A percentile compares a stretch with the other conserved stretches of the same genome.
These are phyloP conservation scores for Piscicola geometra DNA, from an alignment of 2,888 invertebrate species.

Conservation along the genomic window DNA sequence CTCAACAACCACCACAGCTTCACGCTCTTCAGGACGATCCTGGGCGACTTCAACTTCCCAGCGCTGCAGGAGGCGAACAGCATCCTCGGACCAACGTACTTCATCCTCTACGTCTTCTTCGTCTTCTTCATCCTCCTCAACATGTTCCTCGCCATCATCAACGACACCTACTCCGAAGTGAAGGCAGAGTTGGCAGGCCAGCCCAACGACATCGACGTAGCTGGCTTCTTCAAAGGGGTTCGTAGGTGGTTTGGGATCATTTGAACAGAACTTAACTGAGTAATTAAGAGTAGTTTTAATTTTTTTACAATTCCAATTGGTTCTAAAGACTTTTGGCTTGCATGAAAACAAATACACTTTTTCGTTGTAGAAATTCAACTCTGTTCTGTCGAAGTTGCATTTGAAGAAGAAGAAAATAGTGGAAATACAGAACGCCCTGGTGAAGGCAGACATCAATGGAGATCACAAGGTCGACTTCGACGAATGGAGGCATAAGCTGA, in stretches of 20 bases:
- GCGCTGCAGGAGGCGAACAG: conserved; percentile 66
- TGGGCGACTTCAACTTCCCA: conserved; percentile 72
- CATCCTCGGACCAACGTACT: conserved; percentile 69
- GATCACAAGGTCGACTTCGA: conserved; percentile 57
- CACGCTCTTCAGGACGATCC: conserved; percentile 68
- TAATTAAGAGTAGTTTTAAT: no score
- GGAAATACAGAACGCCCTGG: conserved; percentile 59
- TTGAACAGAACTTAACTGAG: no score
- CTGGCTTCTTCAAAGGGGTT: conserved; percentile 62
- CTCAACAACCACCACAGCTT: conserved; percentile 54
- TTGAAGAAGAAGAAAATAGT: conserved; percentile 59
- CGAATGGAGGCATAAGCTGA: conserved; percentile 59
- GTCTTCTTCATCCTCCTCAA: conserved; percentile 74
- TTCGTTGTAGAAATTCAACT: conserved; percentile 57
- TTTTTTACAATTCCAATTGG: no score
- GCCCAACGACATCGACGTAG: conserved; percentile 62
- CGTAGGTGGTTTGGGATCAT: no score
- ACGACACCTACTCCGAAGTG: conserved; percentile 71
- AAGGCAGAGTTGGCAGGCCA: conserved; percentile 65
- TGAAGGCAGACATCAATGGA: conserved; percentile 57
- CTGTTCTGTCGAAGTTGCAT: conserved; percentile 60
- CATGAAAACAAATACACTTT: neutral
- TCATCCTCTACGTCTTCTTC: conserved; percentile 71
- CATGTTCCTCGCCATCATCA: conserved; percentile 77
- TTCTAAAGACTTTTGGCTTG: neutral